These are phyloP conservation scores for Lithophane ornitopus DNA, from an alignment of 2,888 invertebrate genomes.

Conservation along the genomic window DNA sequence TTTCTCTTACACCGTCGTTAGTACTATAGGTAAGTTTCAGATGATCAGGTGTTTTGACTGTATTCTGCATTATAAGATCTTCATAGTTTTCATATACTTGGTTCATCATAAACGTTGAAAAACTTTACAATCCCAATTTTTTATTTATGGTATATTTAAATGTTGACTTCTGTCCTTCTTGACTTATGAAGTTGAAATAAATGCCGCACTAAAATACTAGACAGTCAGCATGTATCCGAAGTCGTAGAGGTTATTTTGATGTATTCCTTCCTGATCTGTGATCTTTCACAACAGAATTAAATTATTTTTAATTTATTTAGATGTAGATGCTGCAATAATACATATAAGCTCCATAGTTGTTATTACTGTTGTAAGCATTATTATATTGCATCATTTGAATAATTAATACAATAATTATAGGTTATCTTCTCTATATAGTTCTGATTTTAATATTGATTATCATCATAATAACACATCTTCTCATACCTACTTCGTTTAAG, in stretches of 20 bases:
- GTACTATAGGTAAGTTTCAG: conserved; percentile 94
- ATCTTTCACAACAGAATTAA: not conserved
- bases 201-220: too few species aligned
- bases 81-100: not conserved
- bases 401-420: conserved; percentile 13
- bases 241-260: not conserved
- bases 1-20: conserved; percentile 97
- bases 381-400: conserved; percentile 21
- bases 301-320: too few species aligned
- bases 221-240: too few species aligned
- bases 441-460: conserved; percentile 44
- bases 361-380: not conserved
- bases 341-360: not conserved
- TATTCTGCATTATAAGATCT: not conserved
- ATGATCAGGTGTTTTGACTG: not conserved
- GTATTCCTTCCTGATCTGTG: too few species aligned
- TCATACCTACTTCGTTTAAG: conserved; percentile 20
- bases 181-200: not conserved
- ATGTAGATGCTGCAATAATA: not conserved
- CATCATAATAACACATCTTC: not conserved
- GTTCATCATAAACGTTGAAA: not conserved
- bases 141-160: not conserved
- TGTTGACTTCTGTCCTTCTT: not conserved
- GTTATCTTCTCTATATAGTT: conserved; percentile 7
- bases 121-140: not conserved